Evolutionary conservation across 1,140 invertebrate species (phyloP), one percentile per base, ranked within the genome.

Genomic region (Eumeta japonica): DNA sequence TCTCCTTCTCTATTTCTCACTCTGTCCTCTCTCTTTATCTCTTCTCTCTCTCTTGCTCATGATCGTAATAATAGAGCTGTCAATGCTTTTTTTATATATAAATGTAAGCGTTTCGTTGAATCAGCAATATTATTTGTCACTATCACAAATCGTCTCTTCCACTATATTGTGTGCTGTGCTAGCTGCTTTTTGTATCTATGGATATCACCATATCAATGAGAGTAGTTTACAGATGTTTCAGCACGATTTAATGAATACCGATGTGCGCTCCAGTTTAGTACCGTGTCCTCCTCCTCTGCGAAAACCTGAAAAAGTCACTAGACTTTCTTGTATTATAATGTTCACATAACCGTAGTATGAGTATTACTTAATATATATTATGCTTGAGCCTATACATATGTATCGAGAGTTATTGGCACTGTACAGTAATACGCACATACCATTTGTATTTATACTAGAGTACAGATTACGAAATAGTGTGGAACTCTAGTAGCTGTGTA

Each of bases 101-200:
- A 67, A 52, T 67, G 66, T 73, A 68, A 73, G 62, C 64, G 62
- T 67, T 65, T 62, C 59, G 61, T 68, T 66, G 51, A 58, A 65
- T 68, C 58, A 67, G 64, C 67, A 62, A 73, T 53, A n/a, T 59
- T 62, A 62, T 70, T 68, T 71, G 66, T 58, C 62, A 74, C 63
- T 63, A 61, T 74, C 70, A 71, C 66, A 60, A 68, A 52, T 72
- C 65, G 70, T 70, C 58, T 70, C 55, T 72, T 70, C 70, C 70
- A 74, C 67, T 72, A 59, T 74, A 62, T 56, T 66, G 70, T 74
- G 70, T 74, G 67, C 67, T 74, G 63, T 72, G 70, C 65, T 74
- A 74, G 70, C 70, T 74, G 70, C 70, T 74, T 74, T 68, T 74
- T 74, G 70, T 74, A 70, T 67, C 65, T 71, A 74, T 74, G 66